Percentiles rank a stretch among this genome's conserved stretches.
Evolutionary conservation across 2,113 vertebrate species (phyloP).

Genomic region (Neolamprologus sp.): DNA sequence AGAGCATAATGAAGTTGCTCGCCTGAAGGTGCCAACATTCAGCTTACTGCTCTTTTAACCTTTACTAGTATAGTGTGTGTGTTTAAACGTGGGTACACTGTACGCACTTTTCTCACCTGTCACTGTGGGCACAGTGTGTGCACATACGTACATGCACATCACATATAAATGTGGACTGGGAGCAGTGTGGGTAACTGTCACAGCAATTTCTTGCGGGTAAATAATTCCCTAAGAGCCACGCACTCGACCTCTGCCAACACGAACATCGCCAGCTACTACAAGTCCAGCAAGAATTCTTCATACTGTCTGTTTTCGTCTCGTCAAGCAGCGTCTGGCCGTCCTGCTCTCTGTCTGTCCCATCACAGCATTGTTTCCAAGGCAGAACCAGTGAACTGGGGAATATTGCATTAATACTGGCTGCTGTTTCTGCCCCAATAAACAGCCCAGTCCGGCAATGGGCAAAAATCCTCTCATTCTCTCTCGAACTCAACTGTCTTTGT

Average conservation of each 20-base stretch:
- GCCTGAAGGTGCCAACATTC: not conserved
- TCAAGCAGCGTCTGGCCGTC: not conserved
- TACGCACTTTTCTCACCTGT: not conserved
- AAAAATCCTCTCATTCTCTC: not conserved
- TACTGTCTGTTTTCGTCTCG: not conserved
- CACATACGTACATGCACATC: not conserved
- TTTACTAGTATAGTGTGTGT: not conserved
- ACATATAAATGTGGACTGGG: not conserved
- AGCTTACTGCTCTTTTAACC: conserved; percentile 27
- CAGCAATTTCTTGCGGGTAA: not conserved
- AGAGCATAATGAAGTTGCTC: not conserved
- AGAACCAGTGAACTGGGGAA: conserved; percentile 21
- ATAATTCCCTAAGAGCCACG: not conserved
- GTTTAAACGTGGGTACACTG: not conserved
- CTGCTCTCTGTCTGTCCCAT: not conserved
- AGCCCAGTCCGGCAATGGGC: not conserved
- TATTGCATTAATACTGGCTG: conserved; percentile 25
- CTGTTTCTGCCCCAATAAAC: conserved; percentile 47
- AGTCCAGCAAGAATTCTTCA: not conserved
- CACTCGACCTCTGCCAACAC: not conserved
- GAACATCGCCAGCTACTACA: not conserved
- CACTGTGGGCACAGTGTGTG: not conserved
- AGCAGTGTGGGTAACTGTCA: conserved; percentile 1
- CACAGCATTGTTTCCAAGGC: not conserved
- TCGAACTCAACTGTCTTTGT: not conserved